Base-by-base conservation (phyloP, 1,140 invertebrate genomes). In the Venustaconcha ellipsiformis region DNA sequence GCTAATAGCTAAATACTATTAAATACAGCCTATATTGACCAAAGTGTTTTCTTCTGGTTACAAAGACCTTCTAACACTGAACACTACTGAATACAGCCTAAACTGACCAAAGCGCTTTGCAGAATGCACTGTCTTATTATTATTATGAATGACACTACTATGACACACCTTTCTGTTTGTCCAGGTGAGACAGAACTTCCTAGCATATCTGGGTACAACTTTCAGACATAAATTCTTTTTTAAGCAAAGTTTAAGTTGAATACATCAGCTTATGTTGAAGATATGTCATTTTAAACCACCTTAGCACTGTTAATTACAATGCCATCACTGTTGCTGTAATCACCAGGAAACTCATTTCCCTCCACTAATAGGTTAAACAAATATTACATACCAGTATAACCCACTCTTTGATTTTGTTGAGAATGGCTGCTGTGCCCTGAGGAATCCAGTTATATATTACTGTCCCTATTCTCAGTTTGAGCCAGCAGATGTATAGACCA, bases 401-500 rank as follows among this genome's bases (percentile, higher is more conserved):
- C 95, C 95, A 96, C 70, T 94, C 93, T 81, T 93, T 94, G 1
- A 96, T 89, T 78, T 95, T 93, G 18, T 92, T 92, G 1, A 94
- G 86, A 74, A 97, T 94, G 1, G 94, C 94, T 0, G 93, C 92
- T 72, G 95, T 94, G 1, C 97, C 97, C 82, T 95, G 94, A 0
- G 96, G 96, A 79, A 97, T 90, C 94, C 97, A 97, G 63, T 94
- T 94, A 15, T 94, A 93, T 6, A 96, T 91, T 6, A 98, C 90
- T 12, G 95, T 94, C 48, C 94, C 91, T 8, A 94, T 94, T 8
- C 96, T 92, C 0, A 95, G 93, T 1, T 92, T 90, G 57, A 98
- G 91, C 96, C 97, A 98, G 88, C 96, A 98, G 4, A 97, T 91
- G 89, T 99, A 99, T 23, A 97, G 94, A 0, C 98, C 97, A 89